Evolutionary conservation across 2,113 vertebrate species (phyloP), one percentile per base, ranked within the genome.

Genomic region (Dendropsophus ebraccatus): DNA sequence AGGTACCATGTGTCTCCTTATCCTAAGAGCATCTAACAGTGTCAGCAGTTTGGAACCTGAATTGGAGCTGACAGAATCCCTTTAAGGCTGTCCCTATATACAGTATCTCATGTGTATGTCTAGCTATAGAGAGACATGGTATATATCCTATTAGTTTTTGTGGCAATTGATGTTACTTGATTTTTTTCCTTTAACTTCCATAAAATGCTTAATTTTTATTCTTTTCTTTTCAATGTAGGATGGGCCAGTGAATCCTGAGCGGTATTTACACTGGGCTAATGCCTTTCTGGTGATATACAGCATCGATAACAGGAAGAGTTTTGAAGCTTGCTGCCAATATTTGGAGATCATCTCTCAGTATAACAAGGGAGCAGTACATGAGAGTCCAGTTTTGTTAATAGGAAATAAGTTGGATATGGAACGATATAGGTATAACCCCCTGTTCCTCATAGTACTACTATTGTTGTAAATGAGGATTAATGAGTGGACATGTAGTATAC

Each of bases 331-430:
- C 88, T 91, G 93, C 88, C 88, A 87, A 76, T 98, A 97, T 91
- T 91, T 98, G 32, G 94, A 97, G 56, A 89, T 94, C 0, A 91
- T 97, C 0, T 88, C 93, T 1, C 84, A 91, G 75, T 95, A 95
- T 0, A 85, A 88, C 0, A 95, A 90, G 89, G 93, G 94, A 77
- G 91, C 92, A 1, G 95, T 92, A 83, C 92, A 87, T 0, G 91
- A 81, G 83, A 86, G 88, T 35, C 96, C 96, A 0, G 87, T 95
- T 62, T 91, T 97, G 83, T 92, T 98, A 84, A 89, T 97, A 89
- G 96, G 96, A n/a, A 98, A 96, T 93, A 98, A 98, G 90, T 91
- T 97, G 90, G 96, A 97, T 90, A 96, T 98, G 96, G 95, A 97
- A 85, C 93, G 95, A 92, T 96, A 98, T 92, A 96, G 97, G 97